phyloP scores from a whole-genome alignment of 23 tunicate species.

The Styela plicata region DNA sequence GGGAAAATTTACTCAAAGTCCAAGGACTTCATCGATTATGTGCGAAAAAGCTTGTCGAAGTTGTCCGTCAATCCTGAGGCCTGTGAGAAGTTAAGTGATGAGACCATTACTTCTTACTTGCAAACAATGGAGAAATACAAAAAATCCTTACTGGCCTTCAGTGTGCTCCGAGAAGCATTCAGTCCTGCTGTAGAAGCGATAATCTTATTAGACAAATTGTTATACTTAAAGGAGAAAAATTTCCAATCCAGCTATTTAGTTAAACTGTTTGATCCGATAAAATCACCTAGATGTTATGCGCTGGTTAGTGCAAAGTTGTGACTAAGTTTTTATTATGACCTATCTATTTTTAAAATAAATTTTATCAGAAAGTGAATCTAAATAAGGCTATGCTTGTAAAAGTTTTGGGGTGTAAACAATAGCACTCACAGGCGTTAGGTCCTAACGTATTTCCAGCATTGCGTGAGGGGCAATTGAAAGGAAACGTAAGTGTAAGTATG shows the following conservation, averaged over 20 bases:
- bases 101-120: constrained; percentile 26
- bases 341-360: no score
- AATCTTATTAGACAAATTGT: constrained; percentile 58
- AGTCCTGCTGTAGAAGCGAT: constrained; percentile 82
- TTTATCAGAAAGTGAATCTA: no score
- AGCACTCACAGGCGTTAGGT: no score
- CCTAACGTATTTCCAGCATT: no score
- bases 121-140: constrained; percentile 21
- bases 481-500: no score
- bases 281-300: constrained; percentile 81
- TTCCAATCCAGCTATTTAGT: constrained; percentile 19
- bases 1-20: constrained; percentile 81
- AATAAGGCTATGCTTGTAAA: no score
- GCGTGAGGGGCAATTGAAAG: no score
- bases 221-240: constrained; percentile 43
- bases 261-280: constrained; percentile 59
- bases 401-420: no score
- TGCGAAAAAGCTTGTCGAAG: constrained; percentile 50
- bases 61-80: constrained; percentile 14
- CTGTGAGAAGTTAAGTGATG: constrained; percentile 29
- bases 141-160: constrained; percentile 61
- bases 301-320: constrained; percentile 45
- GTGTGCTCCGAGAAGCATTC: constrained; percentile 52
- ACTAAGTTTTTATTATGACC: no score
- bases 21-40: constrained; percentile 63